phyloP scores from a whole-genome alignment of 2,797 vertebrate species.

The Micromesistius poutassou region DNA sequence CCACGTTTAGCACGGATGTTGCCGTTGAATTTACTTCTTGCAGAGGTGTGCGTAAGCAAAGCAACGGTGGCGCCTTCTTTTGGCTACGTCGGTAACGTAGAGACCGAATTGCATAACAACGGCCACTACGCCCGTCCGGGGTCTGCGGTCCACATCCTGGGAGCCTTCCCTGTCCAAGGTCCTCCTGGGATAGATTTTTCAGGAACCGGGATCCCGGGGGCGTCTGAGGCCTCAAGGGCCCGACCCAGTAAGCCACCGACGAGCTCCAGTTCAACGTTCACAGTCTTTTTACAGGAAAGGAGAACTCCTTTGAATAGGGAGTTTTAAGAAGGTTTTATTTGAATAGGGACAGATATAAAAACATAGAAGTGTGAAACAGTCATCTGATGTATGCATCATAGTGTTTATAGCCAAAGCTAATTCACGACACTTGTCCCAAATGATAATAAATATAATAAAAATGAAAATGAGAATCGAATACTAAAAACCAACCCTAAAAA shows the following conservation, averaged over 20 bases:
- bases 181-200: not conserved
- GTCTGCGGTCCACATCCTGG: not conserved
- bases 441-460: no score
- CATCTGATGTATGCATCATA: no score
- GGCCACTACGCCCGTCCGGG: not conserved
- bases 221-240: no score
- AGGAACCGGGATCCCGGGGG: not conserved
- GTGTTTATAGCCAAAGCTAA: no score
- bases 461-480: no score
- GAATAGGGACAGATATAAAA: no score
- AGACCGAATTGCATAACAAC: not conserved
- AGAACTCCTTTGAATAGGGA: no score
- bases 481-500: no score
- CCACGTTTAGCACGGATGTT: conserved; percentile 21
- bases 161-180: not conserved
- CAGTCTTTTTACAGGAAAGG: no score
- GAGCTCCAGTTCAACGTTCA: not conserved
- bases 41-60: not conserved
- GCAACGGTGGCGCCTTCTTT: not conserved
- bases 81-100: not conserved
- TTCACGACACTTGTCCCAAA: no score
- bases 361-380: no score
- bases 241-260: not conserved
- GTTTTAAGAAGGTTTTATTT: no score
- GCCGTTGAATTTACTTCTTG: not conserved